phyloP scores from a whole-genome alignment of 35 echinoderm and acorn worm species.

The Lytechinus pictus region DNA sequence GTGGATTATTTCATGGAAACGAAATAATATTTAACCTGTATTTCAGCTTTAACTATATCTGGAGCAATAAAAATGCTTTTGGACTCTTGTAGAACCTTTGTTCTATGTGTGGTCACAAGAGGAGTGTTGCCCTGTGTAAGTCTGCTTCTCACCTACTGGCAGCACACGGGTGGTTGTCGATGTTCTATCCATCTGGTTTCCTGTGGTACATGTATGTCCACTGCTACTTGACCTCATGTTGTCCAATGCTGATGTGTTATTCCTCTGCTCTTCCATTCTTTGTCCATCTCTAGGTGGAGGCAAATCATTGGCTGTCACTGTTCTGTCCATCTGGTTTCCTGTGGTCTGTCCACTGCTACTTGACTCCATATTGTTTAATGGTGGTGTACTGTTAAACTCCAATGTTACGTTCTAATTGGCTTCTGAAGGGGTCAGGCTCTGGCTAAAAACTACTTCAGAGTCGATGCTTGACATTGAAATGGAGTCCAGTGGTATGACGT shows the following conservation, averaged over 20 bases:
- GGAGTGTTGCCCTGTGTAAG: not conserved
- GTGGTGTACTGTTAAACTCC: not conserved
- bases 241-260: not conserved
- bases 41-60: slow-evolving; percentile 23
- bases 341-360: slow-evolving; percentile 24
- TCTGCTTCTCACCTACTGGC: not conserved
- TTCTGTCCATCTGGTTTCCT: slow-evolving; percentile 37
- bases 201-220: slow-evolving; percentile 16
- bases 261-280: slow-evolving; percentile 37
- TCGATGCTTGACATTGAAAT: slow-evolving; percentile 31
- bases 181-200: slow-evolving; percentile 30
- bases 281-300: slow-evolving; percentile 8
- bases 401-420: not conserved
- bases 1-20: too few species aligned
- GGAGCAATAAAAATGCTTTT: slow-evolving; percentile 45
- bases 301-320: slow-evolving; percentile 14
- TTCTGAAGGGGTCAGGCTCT: not conserved
- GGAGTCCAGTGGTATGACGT: slow-evolving; percentile 23
- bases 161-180: not conserved
- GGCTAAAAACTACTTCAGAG: slow-evolving; percentile 1
- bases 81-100: slow-evolving; percentile 30
- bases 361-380: slow-evolving; percentile 9
- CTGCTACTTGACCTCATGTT: slow-evolving; percentile 22
- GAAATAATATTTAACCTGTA: not conserved
- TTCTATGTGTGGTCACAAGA: slow-evolving; percentile 18